Evolutionary conservation across 2,797 vertebrate species (phyloP).

Genomic region (Tympanoctomys barrerae): DNA sequence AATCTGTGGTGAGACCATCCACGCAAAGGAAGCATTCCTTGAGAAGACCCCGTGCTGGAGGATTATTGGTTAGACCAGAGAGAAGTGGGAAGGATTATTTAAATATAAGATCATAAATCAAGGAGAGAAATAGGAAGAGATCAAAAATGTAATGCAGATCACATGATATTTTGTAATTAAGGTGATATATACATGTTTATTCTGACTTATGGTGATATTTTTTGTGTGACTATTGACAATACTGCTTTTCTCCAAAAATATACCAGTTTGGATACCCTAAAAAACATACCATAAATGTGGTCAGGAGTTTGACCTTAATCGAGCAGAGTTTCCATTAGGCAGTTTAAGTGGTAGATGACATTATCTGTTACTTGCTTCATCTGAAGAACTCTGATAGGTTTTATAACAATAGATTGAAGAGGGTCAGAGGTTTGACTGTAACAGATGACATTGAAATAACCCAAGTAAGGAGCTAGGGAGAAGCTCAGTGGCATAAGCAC

Average conservation of each 20-base stretch:
- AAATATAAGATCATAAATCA: neutral
- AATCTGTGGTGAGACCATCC: neutral
- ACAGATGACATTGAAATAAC: neutral
- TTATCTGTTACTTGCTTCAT: neutral
- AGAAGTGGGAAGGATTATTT: neutral
- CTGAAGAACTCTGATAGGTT: neutral
- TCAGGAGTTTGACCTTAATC: neutral
- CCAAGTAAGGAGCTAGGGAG: neutral
- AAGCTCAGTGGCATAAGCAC: too few species aligned
- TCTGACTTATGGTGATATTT: neutral
- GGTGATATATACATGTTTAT: neutral
- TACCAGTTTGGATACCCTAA: neutral
- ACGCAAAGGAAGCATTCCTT: neutral
- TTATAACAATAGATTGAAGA: neutral
- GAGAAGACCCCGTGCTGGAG: neutral
- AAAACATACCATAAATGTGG: neutral
- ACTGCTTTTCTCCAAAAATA: neutral
- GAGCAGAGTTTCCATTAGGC: neutral
- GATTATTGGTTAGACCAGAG: neutral
- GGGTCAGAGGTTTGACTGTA: neutral
- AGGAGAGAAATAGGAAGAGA: neutral
- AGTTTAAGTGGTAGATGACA: neutral
- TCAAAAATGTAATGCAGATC: neutral
- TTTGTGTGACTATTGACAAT: neutral
- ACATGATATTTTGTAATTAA: neutral